Base-by-base conservation (phyloP, 2,888 invertebrate genomes). In the Aplocera efformata region DNA sequence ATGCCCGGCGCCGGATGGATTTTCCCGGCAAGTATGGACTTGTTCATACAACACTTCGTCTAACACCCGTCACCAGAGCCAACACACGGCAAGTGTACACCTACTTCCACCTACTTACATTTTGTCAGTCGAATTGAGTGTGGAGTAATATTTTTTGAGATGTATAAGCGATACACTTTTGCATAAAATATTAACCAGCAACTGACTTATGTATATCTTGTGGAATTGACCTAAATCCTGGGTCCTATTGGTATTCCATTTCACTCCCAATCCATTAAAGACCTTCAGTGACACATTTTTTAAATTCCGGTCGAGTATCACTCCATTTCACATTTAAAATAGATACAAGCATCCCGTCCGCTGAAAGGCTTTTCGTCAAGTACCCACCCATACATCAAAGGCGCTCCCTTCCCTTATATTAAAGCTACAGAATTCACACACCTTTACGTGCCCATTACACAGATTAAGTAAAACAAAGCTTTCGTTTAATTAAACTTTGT, bases 311-410 rank as follows among this genome's bases (percentile, higher is more conserved):
- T 28, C 40, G 37, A 43, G 35, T 42, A 42, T 39, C 42, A 35
- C 47, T 48, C 52, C 46, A 52, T 56, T 56, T 54, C 52, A 58
- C 55, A 56, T 58, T 53, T 53, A 60, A 54, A 57, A 53, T 48
- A 58, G 49, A 50, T 55, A 38, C 42, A 47, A 52, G 39, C 53
- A 52, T 42, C 46, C 36, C 43, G 42, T 42, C 46, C 44, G 35
- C 54, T 63, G 55, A 63, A 66, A 67, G 56, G 53, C 59, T 60
- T 62, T 60, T 56, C 58, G 60, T 60, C 57, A 56, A 61, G 50
- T 53, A 56, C 59, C 48, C 56, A 56, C 59, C 48, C 56, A 53
- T 53, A 59, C 61, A 62, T 67, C 67, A 70, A 70, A 70, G 62
- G 49, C 47, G 46, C 58, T 61, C 60, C 53, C 56, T 54, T 56